Base-by-base conservation (phyloP, 2,113 vertebrate genomes). In the Pomatorhinus ruficollis region DNA sequence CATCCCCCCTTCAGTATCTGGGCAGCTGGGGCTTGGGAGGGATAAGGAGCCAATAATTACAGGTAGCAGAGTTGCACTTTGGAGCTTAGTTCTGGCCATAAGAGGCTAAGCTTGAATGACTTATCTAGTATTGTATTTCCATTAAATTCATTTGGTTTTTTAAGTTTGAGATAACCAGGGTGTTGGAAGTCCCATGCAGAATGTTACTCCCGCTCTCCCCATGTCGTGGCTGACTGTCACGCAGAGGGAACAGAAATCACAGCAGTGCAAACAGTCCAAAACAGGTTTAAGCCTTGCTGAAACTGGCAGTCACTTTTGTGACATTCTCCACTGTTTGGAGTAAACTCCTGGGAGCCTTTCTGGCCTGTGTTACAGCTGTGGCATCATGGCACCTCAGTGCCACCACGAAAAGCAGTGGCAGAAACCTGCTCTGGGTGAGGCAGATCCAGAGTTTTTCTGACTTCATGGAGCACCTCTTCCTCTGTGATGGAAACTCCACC, bases 151-250 rank as follows among this genome's bases (percentile, higher is more conserved):
- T 4, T 49, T 39, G 39, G 39, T 17, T 44, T 81, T 66, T 5
- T 57, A 21, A 45, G 33, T 74, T 82, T 74, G 47, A 54, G 39
- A 10, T 68, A 54, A 33, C 6, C 4, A 7, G 7, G 21, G 1
- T 52, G 15, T 40, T 44, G 65, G 35, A 24, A 45, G 47, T 57
- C 42, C 37, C 28, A 14, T 45, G 66, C 40, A 56, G 65, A 59
- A 69, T 23, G 64, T 11, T 78, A 18, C 33, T 47, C 31, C 25
- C 33, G 11, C 50, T 57, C 22, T 87, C 54, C 53, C n/a, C 24
- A 0, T 1, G 0, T 69, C 2, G 0, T 15, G 37, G 17, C 16
- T 83, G 33, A 5, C 31, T 44, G 27, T 49, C 9, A 3, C 33
- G 40, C 1, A 5, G 65, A 71, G 42, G 56, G 76, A 88, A 69